Percentiles rank a stretch among this genome's conserved stretches.
phyloP scores from a whole-genome alignment of 2,888 invertebrate species.

The Coleophora deauratella region DNA sequence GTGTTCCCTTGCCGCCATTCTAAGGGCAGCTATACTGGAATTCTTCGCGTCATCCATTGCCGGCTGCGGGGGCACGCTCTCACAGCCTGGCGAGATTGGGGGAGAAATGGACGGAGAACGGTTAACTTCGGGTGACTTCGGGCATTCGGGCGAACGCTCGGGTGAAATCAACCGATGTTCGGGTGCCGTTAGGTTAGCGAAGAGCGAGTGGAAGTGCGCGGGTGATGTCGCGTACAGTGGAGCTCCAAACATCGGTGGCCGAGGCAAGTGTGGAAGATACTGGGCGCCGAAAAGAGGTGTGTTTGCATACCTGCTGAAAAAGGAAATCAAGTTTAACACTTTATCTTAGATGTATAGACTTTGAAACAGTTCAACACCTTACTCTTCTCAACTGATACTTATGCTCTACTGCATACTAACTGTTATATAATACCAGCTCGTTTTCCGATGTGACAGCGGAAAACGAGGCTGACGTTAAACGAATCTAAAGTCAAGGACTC shows the following conservation, averaged over 20 bases:
- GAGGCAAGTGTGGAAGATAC: slow-evolving; percentile 53
- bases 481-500: too few relatives aligned
- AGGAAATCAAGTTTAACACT: slow-evolving; percentile 4
- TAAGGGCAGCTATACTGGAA: slow-evolving; percentile 89
- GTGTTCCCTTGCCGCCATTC: slow-evolving; percentile 91
- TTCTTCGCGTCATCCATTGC: slow-evolving; percentile 79
- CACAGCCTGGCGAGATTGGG: slow-evolving; percentile 65
- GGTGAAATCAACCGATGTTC: slow-evolving; percentile 51
- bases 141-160: slow-evolving; percentile 38
- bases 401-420: too few relatives aligned
- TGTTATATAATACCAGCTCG: too few relatives aligned
- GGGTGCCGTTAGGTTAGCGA: slow-evolving; percentile 84
- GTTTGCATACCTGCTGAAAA: slow-evolving; percentile 52
- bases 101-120: slow-evolving; percentile 67
- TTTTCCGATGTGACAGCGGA: too few relatives aligned
- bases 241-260: slow-evolving; percentile 54
- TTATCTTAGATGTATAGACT: slow-evolving; percentile 2
- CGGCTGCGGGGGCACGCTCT: slow-evolving; percentile 66
- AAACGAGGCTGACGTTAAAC: too few relatives aligned
- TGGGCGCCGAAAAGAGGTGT: slow-evolving; percentile 57
- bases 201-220: slow-evolving; percentile 86
- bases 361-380: too few relatives aligned
- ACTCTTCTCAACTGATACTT: too few relatives aligned
- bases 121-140: slow-evolving; percentile 39
- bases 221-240: slow-evolving; percentile 62